Percentiles rank a stretch among this genome's conserved stretches.
Conservation (phyloP, 2,113 vertebrate genomes). For the Gila orcuttii region DNA sequence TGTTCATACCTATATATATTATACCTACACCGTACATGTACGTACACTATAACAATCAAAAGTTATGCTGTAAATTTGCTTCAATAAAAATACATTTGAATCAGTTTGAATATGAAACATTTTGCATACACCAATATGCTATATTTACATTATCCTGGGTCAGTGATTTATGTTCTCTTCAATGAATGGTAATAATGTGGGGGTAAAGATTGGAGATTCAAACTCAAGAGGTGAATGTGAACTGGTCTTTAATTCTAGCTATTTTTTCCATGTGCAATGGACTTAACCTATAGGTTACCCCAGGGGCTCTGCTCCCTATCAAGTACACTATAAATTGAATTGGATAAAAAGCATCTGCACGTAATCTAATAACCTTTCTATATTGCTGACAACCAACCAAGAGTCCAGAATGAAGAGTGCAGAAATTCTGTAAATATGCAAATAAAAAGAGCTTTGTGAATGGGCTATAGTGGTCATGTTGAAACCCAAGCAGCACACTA, state of each 20-base stretch:
- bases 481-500: background rate
- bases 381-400: background rate
- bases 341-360: conserved; percentile 11
- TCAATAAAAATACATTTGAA: no score
- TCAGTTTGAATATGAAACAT: no score
- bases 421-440: conserved; percentile 13
- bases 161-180: background rate
- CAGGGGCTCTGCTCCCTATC: background rate
- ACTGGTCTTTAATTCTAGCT: background rate
- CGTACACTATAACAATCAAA: no score
- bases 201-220: background rate
- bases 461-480: background rate
- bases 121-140: no score
- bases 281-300: background rate
- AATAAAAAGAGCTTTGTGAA: background rate
- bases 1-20: no score
- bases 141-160: background rate
- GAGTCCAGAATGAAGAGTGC: background rate
- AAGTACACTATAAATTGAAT: background rate
- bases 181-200: background rate
- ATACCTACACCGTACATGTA: no score
- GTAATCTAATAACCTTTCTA: background rate
- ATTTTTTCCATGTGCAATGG: background rate
- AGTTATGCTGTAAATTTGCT: no score
- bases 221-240: background rate